Base-by-base conservation (phyloP, 2,797 vertebrate genomes). In the Brotula barbata region DNA sequence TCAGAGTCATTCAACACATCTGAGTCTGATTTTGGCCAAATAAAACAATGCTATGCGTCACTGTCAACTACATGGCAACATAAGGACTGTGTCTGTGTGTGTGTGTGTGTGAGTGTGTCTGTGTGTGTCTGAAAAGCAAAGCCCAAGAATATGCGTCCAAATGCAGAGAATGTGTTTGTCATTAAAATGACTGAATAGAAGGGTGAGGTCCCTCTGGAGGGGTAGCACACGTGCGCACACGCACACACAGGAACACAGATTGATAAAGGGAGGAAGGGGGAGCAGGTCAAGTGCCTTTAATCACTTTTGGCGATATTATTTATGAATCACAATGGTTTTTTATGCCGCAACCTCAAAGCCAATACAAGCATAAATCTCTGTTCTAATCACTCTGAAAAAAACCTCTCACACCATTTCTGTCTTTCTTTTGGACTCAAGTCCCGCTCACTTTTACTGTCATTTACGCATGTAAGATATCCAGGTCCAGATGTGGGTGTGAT, bases 101-200 rank as follows among this genome's bases (percentile, higher is more conserved):
- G 54, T 9, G 2, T 41, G 59, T 60, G 46, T 45, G 36, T 42
- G 28, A 31, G 33, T 47, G 47, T 25, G n/a, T n/a, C 33, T 52
- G 43, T 51, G 61, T 60, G 41, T 53, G 42, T 36, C 44, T 51
- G 31, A 28, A 45, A 51, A 31, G 14, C 12, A 5, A 28, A 45
- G 34, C 33, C 14, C 12, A 41, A 42, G 58, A 41, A 58, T 39
- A 17, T 69, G 55, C 50, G 57, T 72, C 45, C 43, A 59, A 71
- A 50, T 50, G 67, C 46, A 68, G 64, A 72, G 58, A 88, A 88
- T 83, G 67, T 90, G 89, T 86, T 88, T 89, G 82, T 81, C 65
- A 87, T 89, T 88, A 90, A 80, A 79, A 79, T 80, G 71, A 85
- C 77, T 83, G 75, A 85, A 83, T 70, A 75, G 51, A 81, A 70